Evolutionary conservation across 2,113 vertebrate genomes (phyloP).

Genomic region (Sebastes schlegelii): DNA sequence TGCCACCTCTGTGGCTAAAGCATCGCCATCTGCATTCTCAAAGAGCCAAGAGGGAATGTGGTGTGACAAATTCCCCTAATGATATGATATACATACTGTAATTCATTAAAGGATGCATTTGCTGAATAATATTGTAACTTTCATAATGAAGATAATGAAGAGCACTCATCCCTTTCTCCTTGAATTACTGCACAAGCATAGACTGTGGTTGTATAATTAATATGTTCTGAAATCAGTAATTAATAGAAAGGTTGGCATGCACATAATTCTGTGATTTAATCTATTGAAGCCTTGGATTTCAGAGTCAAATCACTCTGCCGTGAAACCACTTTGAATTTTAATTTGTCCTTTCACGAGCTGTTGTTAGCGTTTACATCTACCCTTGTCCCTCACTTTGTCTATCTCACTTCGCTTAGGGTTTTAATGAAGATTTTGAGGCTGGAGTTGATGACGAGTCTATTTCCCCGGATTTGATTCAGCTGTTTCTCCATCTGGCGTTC

Average conservation of each 20-base stretch:
- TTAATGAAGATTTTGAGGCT: constrained; percentile 61
- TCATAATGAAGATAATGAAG: constrained; percentile 68
- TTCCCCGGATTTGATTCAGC: constrained; percentile 70
- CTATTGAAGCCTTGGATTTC: constrained; percentile 66
- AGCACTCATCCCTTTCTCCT: constrained; percentile 59
- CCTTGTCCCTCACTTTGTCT: constrained; percentile 30
- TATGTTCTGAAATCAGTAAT: constrained; percentile 74
- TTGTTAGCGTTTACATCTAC: constrained; percentile 36
- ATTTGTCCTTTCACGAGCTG: constrained; percentile 58
- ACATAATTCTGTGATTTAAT: constrained; percentile 70
- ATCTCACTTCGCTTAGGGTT: constrained; percentile 44
- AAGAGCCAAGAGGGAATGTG: constrained; percentile 24
- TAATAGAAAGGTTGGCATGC: constrained; percentile 69
- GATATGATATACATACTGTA: constrained; percentile 39
- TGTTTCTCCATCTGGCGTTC: constrained; percentile 73
- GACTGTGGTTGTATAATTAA: constrained; percentile 68
- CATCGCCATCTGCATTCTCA: constrained; percentile 3
- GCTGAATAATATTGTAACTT: constrained; percentile 48
- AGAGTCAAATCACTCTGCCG: constrained; percentile 55
- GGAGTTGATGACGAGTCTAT: constrained; percentile 55
- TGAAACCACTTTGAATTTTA: constrained; percentile 73
- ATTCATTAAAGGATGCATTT: constrained; percentile 58
- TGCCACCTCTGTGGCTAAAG: constrained; percentile 24
- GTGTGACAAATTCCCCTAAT: constrained; percentile 49
- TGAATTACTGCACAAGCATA: constrained; percentile 28